Evolutionary conservation across 2,797 vertebrate species (phyloP), one percentile per base, ranked within the genome.

Genomic region (Sebastes kiyomatsui): DNA sequence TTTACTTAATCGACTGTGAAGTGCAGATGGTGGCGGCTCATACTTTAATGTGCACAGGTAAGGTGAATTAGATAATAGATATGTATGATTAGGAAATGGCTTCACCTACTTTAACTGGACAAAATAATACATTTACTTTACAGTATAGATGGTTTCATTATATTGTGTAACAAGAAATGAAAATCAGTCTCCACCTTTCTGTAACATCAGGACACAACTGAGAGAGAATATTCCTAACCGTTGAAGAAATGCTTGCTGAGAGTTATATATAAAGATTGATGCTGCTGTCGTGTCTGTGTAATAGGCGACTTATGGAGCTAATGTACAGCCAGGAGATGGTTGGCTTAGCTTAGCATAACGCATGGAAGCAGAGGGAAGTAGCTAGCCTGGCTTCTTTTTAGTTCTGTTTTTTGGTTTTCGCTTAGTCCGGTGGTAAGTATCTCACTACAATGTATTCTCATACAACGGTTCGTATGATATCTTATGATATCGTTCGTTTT

Each of bases 1-100:
- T 80, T 85, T 61, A 87, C 85, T 72, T 82, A 87, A 88, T 81
- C n/a, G 2, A 9, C 42, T 58, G 23, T 35, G 6, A 59, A 54
- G 30, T 32, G 58, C 38, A 70, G 74, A 7, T 72, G 30, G 25
- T 72, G 30, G 27, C 25, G 58, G 46, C 18, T 80, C 27, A 30
- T 62, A 20, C 28, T 49, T 59, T 4, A 82, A 38, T 28, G 14
- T 59, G 49, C 18, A 22, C 23, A 22, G 66, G 49, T 28, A 72
- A 42, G 23, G 20, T 60, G 18, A 77, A 27, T 46, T 23, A 77
- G 38, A 76, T 14, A 54, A 30, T 65, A 46, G 3, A 18, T 64
- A 61, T 23, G 27, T 14, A 6, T 58, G 18, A 80, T 7, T 14
- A 16, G 16, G 3, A 70, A 28, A 33, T 16, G 7, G 9, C 20